phyloP scores from a whole-genome alignment of 2,113 vertebrate genomes.

The Andinoacara biseriatus region DNA sequence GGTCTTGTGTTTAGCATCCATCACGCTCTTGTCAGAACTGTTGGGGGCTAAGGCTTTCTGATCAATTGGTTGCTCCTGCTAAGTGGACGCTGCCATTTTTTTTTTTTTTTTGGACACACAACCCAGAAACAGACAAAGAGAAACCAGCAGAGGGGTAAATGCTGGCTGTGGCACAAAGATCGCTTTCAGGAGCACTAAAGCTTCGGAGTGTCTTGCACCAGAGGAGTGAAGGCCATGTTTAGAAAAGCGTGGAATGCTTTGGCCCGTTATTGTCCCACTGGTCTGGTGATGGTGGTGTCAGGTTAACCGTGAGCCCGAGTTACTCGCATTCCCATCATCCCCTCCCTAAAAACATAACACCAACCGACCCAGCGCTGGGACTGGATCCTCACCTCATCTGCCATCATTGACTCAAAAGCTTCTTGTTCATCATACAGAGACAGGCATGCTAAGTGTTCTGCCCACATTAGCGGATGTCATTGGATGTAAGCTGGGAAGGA shows the following conservation, averaged over 20 bases:
- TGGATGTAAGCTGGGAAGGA: constrained; percentile 41
- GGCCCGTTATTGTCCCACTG: constrained; percentile 64
- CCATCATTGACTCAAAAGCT: constrained; percentile 34
- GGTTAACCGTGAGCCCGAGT: constrained; percentile 64
- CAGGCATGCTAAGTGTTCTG: constrained; percentile 53
- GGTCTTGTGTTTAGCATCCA: constrained; percentile 70
- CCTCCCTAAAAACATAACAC: constrained; percentile 65
- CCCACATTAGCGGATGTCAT: constrained; percentile 33
- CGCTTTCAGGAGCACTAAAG: constrained; percentile 49
- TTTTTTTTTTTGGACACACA: constrained; percentile 33
- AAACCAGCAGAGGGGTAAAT: background rate
- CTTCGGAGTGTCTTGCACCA: constrained; percentile 35
- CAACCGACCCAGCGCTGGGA: constrained; percentile 15
- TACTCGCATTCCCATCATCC: constrained; percentile 66
- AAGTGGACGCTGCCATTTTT: constrained; percentile 42
- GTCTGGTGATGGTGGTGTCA: constrained; percentile 66
- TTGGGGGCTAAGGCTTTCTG: constrained; percentile 54
- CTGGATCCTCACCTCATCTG: constrained; percentile 41
- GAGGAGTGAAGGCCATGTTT: constrained; percentile 65
- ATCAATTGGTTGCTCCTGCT: constrained; percentile 49
- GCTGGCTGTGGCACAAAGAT: constrained; percentile 41
- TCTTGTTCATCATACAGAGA: constrained; percentile 26
- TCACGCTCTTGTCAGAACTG: constrained; percentile 70
- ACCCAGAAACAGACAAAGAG: constrained; percentile 20
- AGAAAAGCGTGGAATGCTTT: constrained; percentile 64